Evolutionary conservation across 2,113 vertebrate species (phyloP).

Genomic region (Beaufortia kweichowensis): DNA sequence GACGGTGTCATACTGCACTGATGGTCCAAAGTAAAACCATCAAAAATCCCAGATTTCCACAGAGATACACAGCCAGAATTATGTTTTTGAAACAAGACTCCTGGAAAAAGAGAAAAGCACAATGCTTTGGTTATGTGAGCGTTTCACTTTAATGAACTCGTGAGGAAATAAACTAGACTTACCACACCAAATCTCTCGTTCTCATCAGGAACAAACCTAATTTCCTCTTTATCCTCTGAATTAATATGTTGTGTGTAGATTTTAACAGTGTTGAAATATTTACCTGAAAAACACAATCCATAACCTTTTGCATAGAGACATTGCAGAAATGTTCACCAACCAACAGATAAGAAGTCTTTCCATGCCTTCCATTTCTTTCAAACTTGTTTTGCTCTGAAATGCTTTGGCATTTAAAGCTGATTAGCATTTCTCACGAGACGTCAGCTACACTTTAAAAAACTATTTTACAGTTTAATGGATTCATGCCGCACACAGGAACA

Average conservation of each 20-base stretch:
- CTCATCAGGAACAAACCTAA: constrained; percentile 63
- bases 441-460: constrained; percentile 26
- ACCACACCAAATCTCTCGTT: constrained; percentile 68
- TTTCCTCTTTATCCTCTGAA: constrained; percentile 78
- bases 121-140: background rate
- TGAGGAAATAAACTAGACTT: constrained; percentile 50
- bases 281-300: constrained; percentile 26
- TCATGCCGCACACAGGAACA: constrained; percentile 23
- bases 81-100: constrained; percentile 75
- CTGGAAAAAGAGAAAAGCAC: constrained; percentile 68
- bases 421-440: constrained; percentile 44
- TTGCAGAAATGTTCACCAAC: background rate
- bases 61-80: constrained; percentile 76
- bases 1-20: constrained; percentile 63
- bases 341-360: background rate
- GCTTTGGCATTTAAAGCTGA: constrained; percentile 47
- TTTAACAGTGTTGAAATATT: constrained; percentile 49
- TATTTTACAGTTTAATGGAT: constrained; percentile 46
- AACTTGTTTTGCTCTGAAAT: background rate
- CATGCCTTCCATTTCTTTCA: background rate
- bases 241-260: constrained; percentile 68
- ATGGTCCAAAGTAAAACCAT: constrained; percentile 74
- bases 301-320: background rate
- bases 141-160: background rate
- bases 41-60: constrained; percentile 80